Evolutionary conservation across 2,888 invertebrate genomes (phyloP).

Genomic region (Eupithecia exiguata): DNA sequence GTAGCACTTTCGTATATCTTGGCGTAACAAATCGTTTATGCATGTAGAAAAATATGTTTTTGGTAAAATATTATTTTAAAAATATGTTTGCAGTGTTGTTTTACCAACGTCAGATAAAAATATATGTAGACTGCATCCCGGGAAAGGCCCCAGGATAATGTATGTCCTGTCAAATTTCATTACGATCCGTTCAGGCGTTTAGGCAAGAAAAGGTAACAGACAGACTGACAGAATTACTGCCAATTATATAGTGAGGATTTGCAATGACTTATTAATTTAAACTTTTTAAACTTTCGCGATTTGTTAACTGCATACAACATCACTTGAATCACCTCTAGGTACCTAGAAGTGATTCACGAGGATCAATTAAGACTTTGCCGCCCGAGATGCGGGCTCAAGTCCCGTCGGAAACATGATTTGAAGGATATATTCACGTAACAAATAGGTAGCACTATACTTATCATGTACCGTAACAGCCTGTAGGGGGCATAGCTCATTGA

Average conservation of each 20-base stretch:
- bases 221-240: not conserved
- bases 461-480: not conserved
- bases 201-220: too few species aligned
- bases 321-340: too few species aligned
- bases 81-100: too few species aligned
- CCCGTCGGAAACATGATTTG: not conserved
- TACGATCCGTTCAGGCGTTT: too few species aligned
- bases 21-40: not conserved
- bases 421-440: not conserved
- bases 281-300: too few species aligned
- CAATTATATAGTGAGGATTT: not conserved
- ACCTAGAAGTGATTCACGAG: not conserved
- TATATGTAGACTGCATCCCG: too few species aligned
- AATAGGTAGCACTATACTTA: not conserved
- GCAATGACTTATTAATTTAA: too few species aligned
- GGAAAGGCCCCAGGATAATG: too few species aligned
- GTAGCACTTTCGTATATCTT: not conserved
- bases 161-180: too few species aligned
- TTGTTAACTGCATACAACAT: too few species aligned
- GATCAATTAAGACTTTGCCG: not conserved
- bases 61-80: too few species aligned
- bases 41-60: not conserved
- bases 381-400: not conserved
- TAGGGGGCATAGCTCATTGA: slow-evolving; percentile 4
- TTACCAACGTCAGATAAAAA: too few species aligned